These are phyloP conservation scores for Ophthalmolycus amberensis DNA, from an alignment of 2,113 vertebrate genomes.

Conservation along the genomic window DNA sequence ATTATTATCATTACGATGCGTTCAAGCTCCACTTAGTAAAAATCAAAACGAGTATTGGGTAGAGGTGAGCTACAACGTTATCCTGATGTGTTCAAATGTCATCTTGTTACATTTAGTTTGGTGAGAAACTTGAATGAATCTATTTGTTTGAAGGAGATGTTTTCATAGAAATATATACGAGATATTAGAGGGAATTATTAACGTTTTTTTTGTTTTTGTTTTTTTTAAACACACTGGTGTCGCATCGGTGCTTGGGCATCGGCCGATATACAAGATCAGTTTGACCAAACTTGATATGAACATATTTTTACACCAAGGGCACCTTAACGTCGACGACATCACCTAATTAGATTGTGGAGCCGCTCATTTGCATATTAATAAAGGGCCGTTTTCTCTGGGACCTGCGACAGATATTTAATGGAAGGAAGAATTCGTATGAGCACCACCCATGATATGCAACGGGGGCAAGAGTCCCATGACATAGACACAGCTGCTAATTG, in stretches of 20 bases:
- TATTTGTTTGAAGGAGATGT: not conserved
- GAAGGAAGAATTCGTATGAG: constrained; percentile 11
- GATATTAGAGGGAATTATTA: not conserved
- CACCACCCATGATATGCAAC: constrained; percentile 21
- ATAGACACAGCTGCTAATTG: constrained; percentile 50
- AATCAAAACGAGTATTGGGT: not conserved
- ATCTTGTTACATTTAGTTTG: too few species aligned
- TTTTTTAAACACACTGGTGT: too few species aligned
- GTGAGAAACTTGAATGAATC: too few species aligned
- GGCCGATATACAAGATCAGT: too few species aligned
- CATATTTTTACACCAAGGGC: constrained; percentile 51
- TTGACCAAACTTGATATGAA: constrained; percentile 19
- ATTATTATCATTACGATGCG: not conserved
- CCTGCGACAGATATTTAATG: constrained; percentile 31
- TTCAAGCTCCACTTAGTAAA: not conserved
- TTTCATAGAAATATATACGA: not conserved
- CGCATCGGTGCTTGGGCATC: too few species aligned
- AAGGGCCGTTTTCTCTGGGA: constrained; percentile 47
- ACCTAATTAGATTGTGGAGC: constrained; percentile 48
- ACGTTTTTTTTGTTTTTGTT: too few species aligned
- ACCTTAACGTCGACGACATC: constrained; percentile 42
- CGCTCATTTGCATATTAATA: constrained; percentile 68
- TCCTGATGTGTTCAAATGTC: too few species aligned
- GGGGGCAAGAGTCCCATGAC: constrained; percentile 43
- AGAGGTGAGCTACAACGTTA: too few species aligned